A percentile compares a stretch with the other conserved stretches of the same genome.
Evolutionary conservation across 2,797 vertebrate species (phyloP).

Genomic region (Etheostoma nigrum): DNA sequence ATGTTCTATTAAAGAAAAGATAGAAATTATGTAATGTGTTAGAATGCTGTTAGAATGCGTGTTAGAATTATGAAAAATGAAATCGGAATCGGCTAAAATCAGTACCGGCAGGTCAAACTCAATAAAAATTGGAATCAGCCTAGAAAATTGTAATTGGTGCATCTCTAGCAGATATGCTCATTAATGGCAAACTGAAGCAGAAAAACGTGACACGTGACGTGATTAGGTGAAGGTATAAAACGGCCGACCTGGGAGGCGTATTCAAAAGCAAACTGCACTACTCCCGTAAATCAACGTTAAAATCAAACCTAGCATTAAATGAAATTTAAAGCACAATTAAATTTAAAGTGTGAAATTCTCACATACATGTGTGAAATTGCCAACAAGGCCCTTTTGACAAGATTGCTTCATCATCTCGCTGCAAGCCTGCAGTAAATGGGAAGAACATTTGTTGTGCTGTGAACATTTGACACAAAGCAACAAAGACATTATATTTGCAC

Average conservation of each 20-base stretch:
- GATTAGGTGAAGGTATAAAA: conserved; percentile 1
- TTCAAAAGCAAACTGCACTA: conserved; percentile 18
- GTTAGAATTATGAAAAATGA: too few relatives aligned
- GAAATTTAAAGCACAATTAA: conserved; percentile 39
- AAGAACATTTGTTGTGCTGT: conserved; percentile 52
- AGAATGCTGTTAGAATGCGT: too few relatives aligned
- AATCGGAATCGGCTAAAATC: too few relatives aligned
- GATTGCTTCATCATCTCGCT: conserved; percentile 58
- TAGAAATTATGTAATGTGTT: too few relatives aligned
- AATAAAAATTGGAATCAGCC: too few relatives aligned
- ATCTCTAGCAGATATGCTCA: not conserved
- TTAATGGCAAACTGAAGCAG: conserved; percentile 27
- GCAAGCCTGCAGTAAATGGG: conserved; percentile 42
- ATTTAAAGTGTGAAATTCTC: conserved; percentile 58
- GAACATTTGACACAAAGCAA: conserved; percentile 28
- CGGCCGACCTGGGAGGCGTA: conserved; percentile 8
- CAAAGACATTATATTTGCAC: conserved; percentile 42
- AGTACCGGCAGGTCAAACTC: too few relatives aligned
- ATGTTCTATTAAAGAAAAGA: too few relatives aligned
- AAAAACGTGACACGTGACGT: conserved; percentile 30
- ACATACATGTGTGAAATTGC: conserved; percentile 67
- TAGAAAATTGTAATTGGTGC: too few relatives aligned
- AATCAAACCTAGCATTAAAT: conserved; percentile 39
- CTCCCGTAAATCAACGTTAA: conserved; percentile 1
- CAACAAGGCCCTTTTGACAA: conserved; percentile 58